Evolutionary conservation across 2,113 vertebrate species (phyloP), one percentile per base, ranked within the genome.

Genomic region (Calonectris borealis): DNA sequence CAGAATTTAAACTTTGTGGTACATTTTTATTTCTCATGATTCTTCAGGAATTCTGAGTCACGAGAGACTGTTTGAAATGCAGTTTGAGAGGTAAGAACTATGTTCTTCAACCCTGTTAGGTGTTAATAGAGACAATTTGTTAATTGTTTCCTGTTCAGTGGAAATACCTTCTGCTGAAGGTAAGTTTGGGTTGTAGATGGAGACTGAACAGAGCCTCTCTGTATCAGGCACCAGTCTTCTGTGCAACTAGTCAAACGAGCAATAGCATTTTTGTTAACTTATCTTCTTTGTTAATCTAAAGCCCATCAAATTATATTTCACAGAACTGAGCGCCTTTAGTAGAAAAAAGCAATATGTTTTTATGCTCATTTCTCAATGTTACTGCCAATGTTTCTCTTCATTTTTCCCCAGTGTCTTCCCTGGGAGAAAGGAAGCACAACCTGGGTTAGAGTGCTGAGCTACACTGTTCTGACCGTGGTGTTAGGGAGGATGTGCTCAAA

Each of bases 381-480:
- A 25, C 51, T 68, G 70, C 10, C 51, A 38, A 40, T 2, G 3
- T 58, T 92, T 65, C 66, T 69, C 55, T 44, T 46, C 57, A 7
- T 55, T 93, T 87, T 71, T 20, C 32, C 29, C 52, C 14, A 2
- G 26, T 26, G 62, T 25, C 48, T 76, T 76, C 40, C 38, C 66
- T 46, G 57, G 21, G 27, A 79, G 52, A 58, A 89, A 34, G 17
- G 52, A 79, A 93, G 58, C 38, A 65, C 71, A 57, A 3, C 11
- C 34, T 85, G 64, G 17, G 13, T 58, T 4, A 12, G 61, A 32
- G 72, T 3, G 62, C 44, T 54, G 65, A 81, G n/a, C 68, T 58
- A 0, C 24, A 7, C 21, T 1, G 2, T 20, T 82, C 51, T 78
- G 66, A 27, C 44, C 0, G 0, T 11, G 42, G 5, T 8, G 31